phyloP scores from a whole-genome alignment of 2,888 invertebrate genomes.

The Scaptomyza reducta region DNA sequence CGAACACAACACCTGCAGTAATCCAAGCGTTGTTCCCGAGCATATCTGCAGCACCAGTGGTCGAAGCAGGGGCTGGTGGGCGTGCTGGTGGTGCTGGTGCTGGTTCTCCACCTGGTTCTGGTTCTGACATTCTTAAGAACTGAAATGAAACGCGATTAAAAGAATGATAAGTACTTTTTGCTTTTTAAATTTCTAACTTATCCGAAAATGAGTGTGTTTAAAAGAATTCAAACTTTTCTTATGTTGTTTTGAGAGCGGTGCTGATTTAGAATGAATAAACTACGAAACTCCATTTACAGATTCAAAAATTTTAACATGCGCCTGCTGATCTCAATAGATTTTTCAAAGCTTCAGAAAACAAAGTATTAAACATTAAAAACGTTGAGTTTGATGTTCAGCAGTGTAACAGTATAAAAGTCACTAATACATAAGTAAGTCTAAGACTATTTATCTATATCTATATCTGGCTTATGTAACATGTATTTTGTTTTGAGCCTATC shows the following conservation, averaged over 20 bases:
- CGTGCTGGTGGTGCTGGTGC: background rate
- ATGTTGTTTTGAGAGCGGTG: background rate
- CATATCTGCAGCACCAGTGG: constrained; percentile 31
- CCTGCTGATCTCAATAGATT: background rate
- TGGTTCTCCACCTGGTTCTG: background rate
- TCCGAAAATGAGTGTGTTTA: background rate
- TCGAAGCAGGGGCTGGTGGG: background rate
- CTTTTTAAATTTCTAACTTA: background rate
- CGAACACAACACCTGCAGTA: constrained; percentile 41
- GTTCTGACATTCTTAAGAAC: background rate
- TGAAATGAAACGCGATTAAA: background rate
- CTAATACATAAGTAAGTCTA: too few relatives aligned
- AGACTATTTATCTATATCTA: too few relatives aligned
- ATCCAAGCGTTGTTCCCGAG: constrained; percentile 30
- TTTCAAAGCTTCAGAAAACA: background rate
- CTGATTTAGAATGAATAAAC: background rate
- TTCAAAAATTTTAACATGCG: background rate
- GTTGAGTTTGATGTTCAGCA: too few relatives aligned
- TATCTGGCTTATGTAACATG: too few relatives aligned
- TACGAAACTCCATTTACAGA: background rate
- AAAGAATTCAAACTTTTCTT: background rate
- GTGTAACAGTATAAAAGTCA: too few relatives aligned
- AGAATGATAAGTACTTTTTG: background rate
- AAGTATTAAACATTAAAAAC: too few relatives aligned
- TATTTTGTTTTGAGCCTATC: too few relatives aligned